Base-by-base conservation (phyloP, 2,888 invertebrate species). In the Eilema griseolum region DNA sequence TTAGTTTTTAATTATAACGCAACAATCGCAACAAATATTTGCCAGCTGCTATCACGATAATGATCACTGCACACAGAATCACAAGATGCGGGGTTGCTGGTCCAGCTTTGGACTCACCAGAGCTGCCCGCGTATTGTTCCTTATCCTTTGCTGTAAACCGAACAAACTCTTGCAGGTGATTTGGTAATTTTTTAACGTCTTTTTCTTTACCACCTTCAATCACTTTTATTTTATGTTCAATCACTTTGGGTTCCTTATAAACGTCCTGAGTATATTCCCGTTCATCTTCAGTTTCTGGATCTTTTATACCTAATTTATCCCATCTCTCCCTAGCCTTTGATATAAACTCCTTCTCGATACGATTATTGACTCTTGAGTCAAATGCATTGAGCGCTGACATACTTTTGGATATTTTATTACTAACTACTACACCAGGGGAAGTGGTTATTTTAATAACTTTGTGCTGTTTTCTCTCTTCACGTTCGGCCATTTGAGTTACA, bases 391-490 rank as follows among this genome's bases (percentile, higher is more conserved):
- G 85, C 2, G 86, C 82, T 61, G 93, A 88, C 88, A 92, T 90
- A 74, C 93, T 93, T 87, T 95, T 94, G 4, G 93, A 93, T 69
- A 91, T 77, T 72, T 87, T 88, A 69, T 66, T 77, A 33, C n/a
- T 52, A 2, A 78, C 79, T 72, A 88, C 86, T 75, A 85, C 79
- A n/a, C 69, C 67, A 4, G 92, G 87, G 74, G 95, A 91, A 82
- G 96, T 96, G 0, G 97, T 97, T 72, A 98, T 96, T 95, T 98
- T 98, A 23, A 98, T 97, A 28, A 98, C 96, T 92, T 97, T 98
- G 68, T 97, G 97, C 74, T 97, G 96, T 81, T 97, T 97, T 61
- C 98, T 95, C 85, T 98, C 97, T 83, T 97, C 97, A 16, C 98
- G 96, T 87, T 97, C 97, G 8, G 97, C 96, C 84, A 98, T 97